phyloP scores from a whole-genome alignment of 2,888 invertebrate species.

The Caenorhabditis auriculariae region DNA sequence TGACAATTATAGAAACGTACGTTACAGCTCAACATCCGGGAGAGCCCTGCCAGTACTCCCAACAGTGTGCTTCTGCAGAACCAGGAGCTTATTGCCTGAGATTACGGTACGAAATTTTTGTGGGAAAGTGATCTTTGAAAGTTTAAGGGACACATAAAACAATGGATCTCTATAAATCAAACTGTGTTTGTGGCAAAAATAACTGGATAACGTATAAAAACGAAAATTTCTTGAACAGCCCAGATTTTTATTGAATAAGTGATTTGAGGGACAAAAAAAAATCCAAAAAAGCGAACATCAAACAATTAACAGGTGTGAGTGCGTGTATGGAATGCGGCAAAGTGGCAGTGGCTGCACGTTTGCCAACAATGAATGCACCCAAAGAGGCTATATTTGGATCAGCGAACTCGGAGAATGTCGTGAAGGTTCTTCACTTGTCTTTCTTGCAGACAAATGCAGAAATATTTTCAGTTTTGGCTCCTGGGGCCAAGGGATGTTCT shows the following conservation, averaged over 20 bases:
- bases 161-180: background rate
- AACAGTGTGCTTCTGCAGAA: constrained; percentile 62
- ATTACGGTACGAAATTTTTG: constrained; percentile 18
- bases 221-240: no score
- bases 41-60: constrained; percentile 63
- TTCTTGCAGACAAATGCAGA: no score
- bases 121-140: background rate
- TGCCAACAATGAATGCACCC: constrained; percentile 58
- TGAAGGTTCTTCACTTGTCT: constrained; percentile 51
- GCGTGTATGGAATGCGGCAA: constrained; percentile 61
- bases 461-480: constrained; percentile 59
- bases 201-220: background rate
- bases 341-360: constrained; percentile 59
- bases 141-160: background rate
- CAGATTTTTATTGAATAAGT: no score
- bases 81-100: constrained; percentile 60
- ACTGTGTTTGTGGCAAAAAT: background rate
- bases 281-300: no score
- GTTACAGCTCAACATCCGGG: constrained; percentile 56
- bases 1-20: background rate
- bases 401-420: constrained; percentile 62
- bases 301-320: constrained; percentile 48
- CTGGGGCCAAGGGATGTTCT: constrained; percentile 59
- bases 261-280: no score
- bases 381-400: constrained; percentile 62